Percentiles rank a stretch among this genome's conserved stretches.
phyloP scores from a whole-genome alignment of 2,113 vertebrate genomes.

The Anseranas semipalmata region DNA sequence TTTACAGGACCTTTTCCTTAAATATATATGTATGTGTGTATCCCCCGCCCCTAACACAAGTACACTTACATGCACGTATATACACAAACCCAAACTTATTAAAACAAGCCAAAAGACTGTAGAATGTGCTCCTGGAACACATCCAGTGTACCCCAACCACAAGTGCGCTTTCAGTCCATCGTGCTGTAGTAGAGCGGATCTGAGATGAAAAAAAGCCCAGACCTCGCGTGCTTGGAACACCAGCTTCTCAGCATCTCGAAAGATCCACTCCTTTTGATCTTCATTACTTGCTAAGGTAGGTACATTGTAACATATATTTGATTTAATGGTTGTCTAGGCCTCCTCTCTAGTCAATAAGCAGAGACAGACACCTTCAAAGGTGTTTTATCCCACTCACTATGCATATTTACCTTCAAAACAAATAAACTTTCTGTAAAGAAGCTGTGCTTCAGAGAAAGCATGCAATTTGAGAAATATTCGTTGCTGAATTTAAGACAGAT shows the following conservation, averaged over 20 bases:
- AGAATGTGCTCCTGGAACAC: neutral
- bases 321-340: neutral
- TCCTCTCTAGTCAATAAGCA: neutral
- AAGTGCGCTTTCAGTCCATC: neutral
- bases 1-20: neutral
- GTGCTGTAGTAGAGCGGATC: neutral
- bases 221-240: rapidly evolving
- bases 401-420: neutral
- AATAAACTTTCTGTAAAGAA: neutral
- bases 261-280: neutral
- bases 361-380: neutral
- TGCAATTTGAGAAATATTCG: neutral
- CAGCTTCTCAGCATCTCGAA: neutral
- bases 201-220: neutral
- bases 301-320: neutral
- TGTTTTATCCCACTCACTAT: neutral
- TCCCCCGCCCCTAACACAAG: neutral
- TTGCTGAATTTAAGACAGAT: neutral
- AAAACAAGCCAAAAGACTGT: too few species aligned
- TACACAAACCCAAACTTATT: neutral
- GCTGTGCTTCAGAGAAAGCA: rapidly evolving
- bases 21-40: rapidly evolving
- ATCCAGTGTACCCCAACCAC: neutral
- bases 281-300: neutral
- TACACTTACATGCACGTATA: rapidly evolving